Evolutionary conservation across 2,113 vertebrate genomes (phyloP).

Genomic region (Macaca mulatta): DNA sequence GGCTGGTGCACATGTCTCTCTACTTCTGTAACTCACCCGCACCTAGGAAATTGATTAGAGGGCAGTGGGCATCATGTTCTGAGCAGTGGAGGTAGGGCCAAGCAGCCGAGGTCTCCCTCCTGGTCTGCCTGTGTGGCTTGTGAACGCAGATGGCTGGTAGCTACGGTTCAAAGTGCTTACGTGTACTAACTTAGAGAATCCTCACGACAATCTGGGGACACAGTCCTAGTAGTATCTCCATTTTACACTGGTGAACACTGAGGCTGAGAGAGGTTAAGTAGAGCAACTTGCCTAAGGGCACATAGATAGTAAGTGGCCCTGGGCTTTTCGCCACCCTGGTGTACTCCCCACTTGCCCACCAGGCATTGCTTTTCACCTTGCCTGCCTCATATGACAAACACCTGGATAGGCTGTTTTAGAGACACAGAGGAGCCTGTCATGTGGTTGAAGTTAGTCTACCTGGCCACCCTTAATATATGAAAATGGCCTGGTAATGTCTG

Average conservation of each 20-base stretch:
- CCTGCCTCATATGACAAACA: background rate
- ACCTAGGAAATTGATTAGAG: background rate
- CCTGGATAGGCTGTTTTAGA: background rate
- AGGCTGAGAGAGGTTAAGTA: background rate
- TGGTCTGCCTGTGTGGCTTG: background rate
- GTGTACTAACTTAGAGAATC: background rate
- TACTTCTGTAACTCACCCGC: background rate
- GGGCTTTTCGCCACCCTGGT: background rate
- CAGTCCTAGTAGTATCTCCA: accelerated
- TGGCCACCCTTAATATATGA: background rate
- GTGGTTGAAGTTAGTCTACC: background rate
- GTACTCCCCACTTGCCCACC: background rate
- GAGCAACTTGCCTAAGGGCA: background rate
- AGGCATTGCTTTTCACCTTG: background rate
- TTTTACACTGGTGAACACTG: background rate
- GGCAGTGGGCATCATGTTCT: background rate
- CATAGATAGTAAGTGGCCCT: background rate
- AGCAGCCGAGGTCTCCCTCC: background rate
- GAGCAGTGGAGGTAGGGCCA: background rate
- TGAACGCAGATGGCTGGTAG: background rate
- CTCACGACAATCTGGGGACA: too few relatives aligned
- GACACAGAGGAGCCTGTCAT: background rate
- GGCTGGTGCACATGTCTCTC: accelerated
- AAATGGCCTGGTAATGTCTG: background rate
- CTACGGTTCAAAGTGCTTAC: background rate